Base-by-base conservation (phyloP, 2,113 vertebrate species). In the Percopsis transmontana region DNA sequence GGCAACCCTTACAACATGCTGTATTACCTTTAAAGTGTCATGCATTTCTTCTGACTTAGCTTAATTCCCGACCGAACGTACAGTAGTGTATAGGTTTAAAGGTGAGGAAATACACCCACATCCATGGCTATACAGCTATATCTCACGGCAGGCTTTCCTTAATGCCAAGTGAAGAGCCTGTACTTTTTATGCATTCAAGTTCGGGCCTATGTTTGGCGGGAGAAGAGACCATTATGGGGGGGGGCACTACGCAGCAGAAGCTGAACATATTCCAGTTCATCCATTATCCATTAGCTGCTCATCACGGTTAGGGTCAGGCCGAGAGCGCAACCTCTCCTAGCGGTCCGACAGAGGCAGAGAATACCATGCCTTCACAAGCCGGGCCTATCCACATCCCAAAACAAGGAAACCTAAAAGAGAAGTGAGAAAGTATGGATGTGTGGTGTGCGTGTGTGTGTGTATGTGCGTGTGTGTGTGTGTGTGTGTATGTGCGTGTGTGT, bases 271-370 rank as follows among this genome's bases (percentile, higher is more conserved):
- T 87, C 79, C 33, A 33, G 68, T 77, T 91, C 81, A 89, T 91
- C 58, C 84, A 90, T 91, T 85, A 90, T 89, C 88, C 85, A 91
- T 91, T 80, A 87, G 80, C 82, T 23, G 57, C 77, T 84, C 85
- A 70, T 89, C 62, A 56, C 52, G 68, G 75, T 79, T 83, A 80
- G 88, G 89, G 90, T 89, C 86, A 90, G 44, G 62, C 62, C 71
- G 45, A 55, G 85, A 86, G 79, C 87, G 74, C 79, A 72, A 85
- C 79, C 83, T 76, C 83, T 78, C 66, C 64, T 13, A 57, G 68
- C 64, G 86, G 82, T 67, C 70, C 66, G 48, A 77, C 62, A 54
- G 38, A 23, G 40, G 69, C 44, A 58, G 61, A 74, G 63, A 66
- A 60, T 19, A 63, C 59, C 41, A 38, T 77, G 66, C 74, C 72